These are phyloP conservation scores for Onychostoma macrolepis DNA, from an alignment of 2,113 vertebrate species.

Conservation along the genomic window DNA sequence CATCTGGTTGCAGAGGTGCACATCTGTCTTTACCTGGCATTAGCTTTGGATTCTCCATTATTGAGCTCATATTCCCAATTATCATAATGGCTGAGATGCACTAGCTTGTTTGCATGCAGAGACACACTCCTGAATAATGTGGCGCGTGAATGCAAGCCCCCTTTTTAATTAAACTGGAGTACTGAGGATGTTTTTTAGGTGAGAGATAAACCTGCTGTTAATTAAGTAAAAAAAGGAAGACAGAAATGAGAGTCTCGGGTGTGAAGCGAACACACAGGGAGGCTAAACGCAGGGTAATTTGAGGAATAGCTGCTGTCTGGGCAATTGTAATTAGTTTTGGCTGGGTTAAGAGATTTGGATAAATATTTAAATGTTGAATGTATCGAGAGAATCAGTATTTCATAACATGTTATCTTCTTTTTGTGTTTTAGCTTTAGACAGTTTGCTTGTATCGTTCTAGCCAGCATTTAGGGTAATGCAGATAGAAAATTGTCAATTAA, in stretches of 20 bases:
- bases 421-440: not conserved
- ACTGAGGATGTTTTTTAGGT: conserved; percentile 56
- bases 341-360: conserved; percentile 43
- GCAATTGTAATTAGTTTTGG: conserved; percentile 29
- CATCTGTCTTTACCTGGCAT: conserved; percentile 49
- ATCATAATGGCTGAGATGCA: conserved; percentile 45
- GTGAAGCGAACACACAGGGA: conserved; percentile 28
- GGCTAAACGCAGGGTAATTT: conserved; percentile 48
- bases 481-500: not conserved
- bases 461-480: not conserved
- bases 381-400: conserved; percentile 34
- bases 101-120: conserved; percentile 58
- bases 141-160: conserved; percentile 43
- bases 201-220: conserved; percentile 55
- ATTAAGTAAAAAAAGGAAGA: conserved; percentile 48
- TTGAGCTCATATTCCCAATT: conserved; percentile 56
- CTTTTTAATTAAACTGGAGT: conserved; percentile 61
- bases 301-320: conserved; percentile 26
- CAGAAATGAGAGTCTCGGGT: conserved; percentile 40
- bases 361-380: conserved; percentile 42
- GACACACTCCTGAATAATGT: conserved; percentile 59
- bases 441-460: not conserved
- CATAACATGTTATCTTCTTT: conserved; percentile 20
- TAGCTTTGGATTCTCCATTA: conserved; percentile 52
- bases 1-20: conserved; percentile 27